Evolutionary conservation across 2,888 invertebrate genomes (phyloP).

Genomic region (Automeris io): DNA sequence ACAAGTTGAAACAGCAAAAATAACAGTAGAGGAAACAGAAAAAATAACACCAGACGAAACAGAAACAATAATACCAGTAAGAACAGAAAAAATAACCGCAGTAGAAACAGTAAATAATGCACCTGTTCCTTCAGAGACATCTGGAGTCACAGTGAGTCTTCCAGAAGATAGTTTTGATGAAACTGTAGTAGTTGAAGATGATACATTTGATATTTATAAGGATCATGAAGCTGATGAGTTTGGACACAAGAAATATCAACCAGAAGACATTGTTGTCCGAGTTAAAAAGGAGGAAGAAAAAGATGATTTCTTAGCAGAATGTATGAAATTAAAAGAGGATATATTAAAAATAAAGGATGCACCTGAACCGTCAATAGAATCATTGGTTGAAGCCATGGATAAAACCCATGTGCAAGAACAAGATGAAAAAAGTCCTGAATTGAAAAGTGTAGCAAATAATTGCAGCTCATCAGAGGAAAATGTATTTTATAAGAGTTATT

Average conservation of each 20-base stretch:
- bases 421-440: conserved; percentile 7
- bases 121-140: conserved; percentile 23
- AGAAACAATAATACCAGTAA: too few relatives aligned
- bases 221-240: conserved; percentile 63
- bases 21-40: too few relatives aligned
- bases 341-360: conserved; percentile 51
- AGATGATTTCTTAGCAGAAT: conserved; percentile 56
- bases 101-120: too few relatives aligned
- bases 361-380: conserved; percentile 43
- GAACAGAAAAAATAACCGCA: too few relatives aligned
- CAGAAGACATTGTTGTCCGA: conserved; percentile 52
- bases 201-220: conserved; percentile 68
- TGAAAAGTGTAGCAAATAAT: conserved; percentile 5
- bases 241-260: conserved; percentile 66
- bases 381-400: conserved; percentile 55
- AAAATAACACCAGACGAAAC: too few relatives aligned
- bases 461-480: background rate
- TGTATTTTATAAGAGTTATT: conserved; percentile 31
- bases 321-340: conserved; percentile 52
- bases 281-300: conserved; percentile 30
- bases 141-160: conserved; percentile 38
- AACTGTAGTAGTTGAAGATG: conserved; percentile 49
- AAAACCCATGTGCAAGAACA: conserved; percentile 43
- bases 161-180: conserved; percentile 59
- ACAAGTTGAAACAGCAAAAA: too few relatives aligned